Percentiles rank a stretch among this genome's conserved stretches.
These are phyloP conservation scores for Yasuhikotakia modesta DNA, from an alignment of 2,797 vertebrate genomes.

Conservation along the genomic window DNA sequence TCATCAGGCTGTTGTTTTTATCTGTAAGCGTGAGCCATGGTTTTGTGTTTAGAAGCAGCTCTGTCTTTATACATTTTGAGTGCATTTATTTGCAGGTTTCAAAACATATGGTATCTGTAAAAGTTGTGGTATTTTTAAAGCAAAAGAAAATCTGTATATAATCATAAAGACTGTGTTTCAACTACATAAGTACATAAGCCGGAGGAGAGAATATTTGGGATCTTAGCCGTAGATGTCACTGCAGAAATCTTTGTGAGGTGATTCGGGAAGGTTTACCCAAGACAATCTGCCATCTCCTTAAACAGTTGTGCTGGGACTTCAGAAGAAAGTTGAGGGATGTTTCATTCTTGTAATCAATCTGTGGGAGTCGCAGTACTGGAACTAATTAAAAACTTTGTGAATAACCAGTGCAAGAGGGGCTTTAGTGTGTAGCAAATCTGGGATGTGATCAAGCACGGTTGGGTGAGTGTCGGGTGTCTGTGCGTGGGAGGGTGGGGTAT, in stretches of 20 bases:
- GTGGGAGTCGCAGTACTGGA: conserved; percentile 71
- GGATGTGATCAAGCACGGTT: conserved; percentile 70
- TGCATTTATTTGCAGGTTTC: not conserved
- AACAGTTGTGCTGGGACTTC: conserved; percentile 55
- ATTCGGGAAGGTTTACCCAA: conserved; percentile 39
- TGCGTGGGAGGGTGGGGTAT: conserved; percentile 25
- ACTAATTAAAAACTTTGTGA: conserved; percentile 69
- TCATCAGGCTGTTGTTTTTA: conserved; percentile 71
- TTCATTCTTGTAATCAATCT: conserved; percentile 69
- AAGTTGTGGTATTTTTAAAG: not conserved
- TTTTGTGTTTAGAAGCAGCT: conserved; percentile 27
- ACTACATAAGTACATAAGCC: not conserved
- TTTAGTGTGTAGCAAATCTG: conserved; percentile 65
- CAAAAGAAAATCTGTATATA: not conserved
- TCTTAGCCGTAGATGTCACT: conserved; percentile 19
- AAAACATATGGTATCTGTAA: not conserved
- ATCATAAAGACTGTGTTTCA: not conserved
- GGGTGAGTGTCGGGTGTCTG: conserved; percentile 70
- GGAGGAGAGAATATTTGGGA: conserved; percentile 13
- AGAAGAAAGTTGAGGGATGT: conserved; percentile 52
- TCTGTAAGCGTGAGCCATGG: conserved; percentile 20
- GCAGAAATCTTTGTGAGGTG: conserved; percentile 43
- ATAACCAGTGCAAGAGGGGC: conserved; percentile 58
- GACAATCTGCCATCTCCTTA: conserved; percentile 13
- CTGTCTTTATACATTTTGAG: not conserved